Evolutionary conservation across 2,888 invertebrate genomes (phyloP), one percentile per base, ranked within the genome.

Genomic region (Tryphoninae sp.): DNA sequence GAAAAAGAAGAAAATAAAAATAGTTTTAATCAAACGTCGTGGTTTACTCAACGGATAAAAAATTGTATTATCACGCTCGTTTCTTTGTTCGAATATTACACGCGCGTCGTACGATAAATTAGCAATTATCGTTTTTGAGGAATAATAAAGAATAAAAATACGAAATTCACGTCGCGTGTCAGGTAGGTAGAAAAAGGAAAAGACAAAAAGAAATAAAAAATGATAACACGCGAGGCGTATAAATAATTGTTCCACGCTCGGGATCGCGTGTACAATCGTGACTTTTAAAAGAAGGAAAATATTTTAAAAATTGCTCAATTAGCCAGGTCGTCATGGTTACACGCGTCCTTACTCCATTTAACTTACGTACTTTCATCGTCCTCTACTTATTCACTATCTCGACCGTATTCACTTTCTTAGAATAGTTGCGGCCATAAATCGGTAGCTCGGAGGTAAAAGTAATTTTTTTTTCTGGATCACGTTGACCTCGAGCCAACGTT

Each of bases 281-380:
- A 33, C 0, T 33, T 33, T 26, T 3, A 26, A 0, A 33, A 33
- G 6, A 33, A 33, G 1, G 6, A 16, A 2, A 22, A 23, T 58
- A 11, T 59, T 59, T 2, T 3, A 26, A 59, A 59, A 59, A 59
- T 59, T 59, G 22, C 58, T 59, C 58, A 59, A 59, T 59, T 23
- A 59, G 9, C 19, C 23, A 3, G 8, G 11, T 22, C 11, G 22
- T 23, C 23, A 6, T 16, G 51, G 33, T 33, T 33, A 6, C 51
- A 6, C 51, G 4, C 51, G n/a, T 51, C 51, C 51, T 16, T 33
- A 33, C 33, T 33, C 33, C 51, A 51, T 51, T 16, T 6, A n/a
- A 4, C 51, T n/a, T 51, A 6, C n/a, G 13, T n/a, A 51, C 51
- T 51, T 7, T n/a, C 16, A 1, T 51, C 51, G 51, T 51, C 13